Evolutionary conservation across 2,113 vertebrate species (phyloP).

Genomic region (Rhinogobius similis): DNA sequence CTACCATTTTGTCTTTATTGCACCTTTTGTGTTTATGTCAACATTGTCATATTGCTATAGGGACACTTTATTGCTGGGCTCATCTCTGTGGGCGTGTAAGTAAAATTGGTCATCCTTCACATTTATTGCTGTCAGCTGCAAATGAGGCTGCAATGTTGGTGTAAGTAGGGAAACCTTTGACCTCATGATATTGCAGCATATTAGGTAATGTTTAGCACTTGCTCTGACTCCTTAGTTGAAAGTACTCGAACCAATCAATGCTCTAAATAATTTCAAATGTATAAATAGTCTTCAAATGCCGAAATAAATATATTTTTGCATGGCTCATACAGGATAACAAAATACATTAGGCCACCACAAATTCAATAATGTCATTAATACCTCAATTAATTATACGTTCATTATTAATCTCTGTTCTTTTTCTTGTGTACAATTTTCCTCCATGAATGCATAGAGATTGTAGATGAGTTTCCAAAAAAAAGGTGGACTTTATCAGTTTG

Average conservation of each 20-base stretch:
- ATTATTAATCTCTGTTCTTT: neutral
- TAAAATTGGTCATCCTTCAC: neutral
- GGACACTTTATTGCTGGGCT: slow-evolving; percentile 28
- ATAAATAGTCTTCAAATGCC: no score
- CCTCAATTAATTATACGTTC: no score
- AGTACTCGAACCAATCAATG: neutral
- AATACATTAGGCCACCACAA: neutral
- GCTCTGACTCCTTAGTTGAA: neutral
- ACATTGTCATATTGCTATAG: slow-evolving; percentile 31
- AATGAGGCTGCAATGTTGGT: slow-evolving; percentile 22
- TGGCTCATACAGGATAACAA: no score
- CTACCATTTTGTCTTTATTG: slow-evolving; percentile 1
- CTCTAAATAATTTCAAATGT: no score
- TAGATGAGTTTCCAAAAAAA: slow-evolving; percentile 45
- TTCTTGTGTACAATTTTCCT: neutral
- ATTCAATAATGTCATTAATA: neutral
- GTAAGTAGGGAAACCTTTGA: slow-evolving; percentile 44
- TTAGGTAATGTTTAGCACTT: slow-evolving; percentile 55
- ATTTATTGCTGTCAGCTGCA: slow-evolving; percentile 44
- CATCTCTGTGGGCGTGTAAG: slow-evolving; percentile 5
- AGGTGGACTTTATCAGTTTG: slow-evolving; percentile 32
- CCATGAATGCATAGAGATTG: slow-evolving; percentile 19
- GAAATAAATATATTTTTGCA: no score
- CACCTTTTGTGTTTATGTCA: slow-evolving; percentile 47
- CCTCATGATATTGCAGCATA: slow-evolving; percentile 24